These are phyloP conservation scores for Nestor notabilis DNA, from an alignment of 2,113 vertebrate genomes.

Conservation along the genomic window DNA sequence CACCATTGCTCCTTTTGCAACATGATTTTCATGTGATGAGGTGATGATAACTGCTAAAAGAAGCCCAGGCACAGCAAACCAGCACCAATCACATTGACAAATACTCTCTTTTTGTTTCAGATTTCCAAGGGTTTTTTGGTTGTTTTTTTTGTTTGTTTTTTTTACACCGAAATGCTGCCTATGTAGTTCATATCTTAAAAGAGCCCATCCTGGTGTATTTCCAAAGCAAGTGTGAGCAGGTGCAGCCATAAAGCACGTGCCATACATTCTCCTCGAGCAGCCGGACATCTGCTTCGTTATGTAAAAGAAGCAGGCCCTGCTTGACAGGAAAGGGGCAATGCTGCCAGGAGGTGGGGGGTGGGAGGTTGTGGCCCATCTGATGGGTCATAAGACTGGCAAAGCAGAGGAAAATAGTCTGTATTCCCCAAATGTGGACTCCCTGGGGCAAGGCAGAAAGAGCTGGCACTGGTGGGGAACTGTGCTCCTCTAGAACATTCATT, in stretches of 20 bases:
- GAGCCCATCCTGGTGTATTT: neutral
- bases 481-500: neutral
- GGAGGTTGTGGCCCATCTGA: neutral
- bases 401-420: neutral
- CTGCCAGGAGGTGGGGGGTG: neutral
- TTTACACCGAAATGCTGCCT: neutral
- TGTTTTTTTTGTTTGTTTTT: neutral
- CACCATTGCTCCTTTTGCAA: neutral
- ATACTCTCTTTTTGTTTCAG: neutral
- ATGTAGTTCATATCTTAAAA: neutral
- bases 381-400: neutral
- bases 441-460: neutral
- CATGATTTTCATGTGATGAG: neutral
- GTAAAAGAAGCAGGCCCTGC: slow-evolving; percentile 7
- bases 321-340: slow-evolving; percentile 26
- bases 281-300: slow-evolving; percentile 45
- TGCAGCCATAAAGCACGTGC: neutral
- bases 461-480: neutral
- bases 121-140: neutral
- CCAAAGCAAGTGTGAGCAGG: slow-evolving; percentile 40
- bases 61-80: neutral
- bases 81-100: neutral
- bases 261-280: slow-evolving; percentile 8
- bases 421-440: neutral
- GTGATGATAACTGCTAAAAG: neutral